Evolutionary conservation across 2,888 invertebrate species (phyloP).

Genomic region (Stenodema calcarata): DNA sequence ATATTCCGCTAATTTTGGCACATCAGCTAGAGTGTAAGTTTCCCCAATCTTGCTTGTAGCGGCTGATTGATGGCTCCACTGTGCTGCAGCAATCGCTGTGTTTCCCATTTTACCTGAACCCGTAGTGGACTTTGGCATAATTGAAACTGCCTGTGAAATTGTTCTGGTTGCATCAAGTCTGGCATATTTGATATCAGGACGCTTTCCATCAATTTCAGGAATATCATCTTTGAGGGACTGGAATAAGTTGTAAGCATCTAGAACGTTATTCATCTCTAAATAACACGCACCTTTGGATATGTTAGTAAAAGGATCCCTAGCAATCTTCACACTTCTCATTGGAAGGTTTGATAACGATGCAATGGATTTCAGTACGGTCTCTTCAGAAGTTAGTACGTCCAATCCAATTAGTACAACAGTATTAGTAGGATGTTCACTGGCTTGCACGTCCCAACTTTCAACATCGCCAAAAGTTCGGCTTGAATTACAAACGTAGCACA

Average conservation of each 20-base stretch:
- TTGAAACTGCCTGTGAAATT: slow-evolving; percentile 12
- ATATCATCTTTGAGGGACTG: neutral
- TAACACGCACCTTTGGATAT: slow-evolving; percentile 40
- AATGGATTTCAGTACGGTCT: slow-evolving; percentile 34
- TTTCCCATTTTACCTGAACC: slow-evolving; percentile 57
- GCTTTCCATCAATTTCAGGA: slow-evolving; percentile 17
- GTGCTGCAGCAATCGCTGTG: slow-evolving; percentile 63
- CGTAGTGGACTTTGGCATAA: slow-evolving; percentile 27
- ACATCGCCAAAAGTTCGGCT: slow-evolving; percentile 14
- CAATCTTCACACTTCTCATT: slow-evolving; percentile 39
- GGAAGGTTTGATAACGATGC: slow-evolving; percentile 25
- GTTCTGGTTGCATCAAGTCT: neutral
- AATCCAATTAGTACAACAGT: slow-evolving; percentile 34
- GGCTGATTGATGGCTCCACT: slow-evolving; percentile 61
- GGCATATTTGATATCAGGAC: slow-evolving; percentile 28
- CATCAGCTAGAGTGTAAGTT: slow-evolving; percentile 70
- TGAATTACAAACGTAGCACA: slow-evolving; percentile 20
- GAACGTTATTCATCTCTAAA: slow-evolving; percentile 41
- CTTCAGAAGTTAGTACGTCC: slow-evolving; percentile 36
- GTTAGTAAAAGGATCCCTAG: slow-evolving; percentile 32
- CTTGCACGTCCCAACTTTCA: neutral
- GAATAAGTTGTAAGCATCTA: slow-evolving; percentile 16
- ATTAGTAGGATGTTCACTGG: slow-evolving; percentile 39
- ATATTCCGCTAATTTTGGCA: slow-evolving; percentile 77
- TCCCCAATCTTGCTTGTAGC: slow-evolving; percentile 47